These are phyloP conservation scores for Conchocele bisecta DNA, from an alignment of 2,888 invertebrate species.

Conservation along the genomic window DNA sequence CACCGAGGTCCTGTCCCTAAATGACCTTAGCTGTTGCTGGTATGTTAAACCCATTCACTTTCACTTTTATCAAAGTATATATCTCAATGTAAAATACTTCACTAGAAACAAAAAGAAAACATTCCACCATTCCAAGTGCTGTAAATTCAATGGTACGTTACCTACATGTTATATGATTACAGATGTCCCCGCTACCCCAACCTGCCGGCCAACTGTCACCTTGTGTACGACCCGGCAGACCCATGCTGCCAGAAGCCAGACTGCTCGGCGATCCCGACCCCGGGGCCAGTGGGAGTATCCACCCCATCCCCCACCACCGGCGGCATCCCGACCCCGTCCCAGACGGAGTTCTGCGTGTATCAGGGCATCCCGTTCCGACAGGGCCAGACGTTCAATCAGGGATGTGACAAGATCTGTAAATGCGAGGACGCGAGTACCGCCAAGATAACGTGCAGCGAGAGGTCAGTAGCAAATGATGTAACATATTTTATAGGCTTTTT, in stretches of 20 bases:
- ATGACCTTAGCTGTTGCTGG: no score
- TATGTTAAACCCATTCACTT: no score
- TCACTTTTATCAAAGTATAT: no score
- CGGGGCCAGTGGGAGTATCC: conserved; percentile 39
- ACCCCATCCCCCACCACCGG: conserved; percentile 46
- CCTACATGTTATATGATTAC: conserved; percentile 6
- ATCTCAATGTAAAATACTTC: no score
- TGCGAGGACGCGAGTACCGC: conserved; percentile 69
- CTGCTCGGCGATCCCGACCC: conserved; percentile 46
- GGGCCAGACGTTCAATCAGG: conserved; percentile 64
- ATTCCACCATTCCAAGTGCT: no score
- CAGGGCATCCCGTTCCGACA: conserved; percentile 65
- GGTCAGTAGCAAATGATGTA: no score
- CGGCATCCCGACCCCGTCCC: conserved; percentile 27
- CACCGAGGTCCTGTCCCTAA: no score
- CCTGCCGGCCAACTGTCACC: conserved; percentile 56
- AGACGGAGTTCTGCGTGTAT: conserved; percentile 67
- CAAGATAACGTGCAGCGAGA: conserved; percentile 65
- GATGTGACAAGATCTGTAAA: conserved; percentile 68
- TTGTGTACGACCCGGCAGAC: conserved; percentile 59
- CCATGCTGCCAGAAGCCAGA: conserved; percentile 67
- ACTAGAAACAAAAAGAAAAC: no score
- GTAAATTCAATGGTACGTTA: no score
- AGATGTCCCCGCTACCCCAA: conserved; percentile 67
- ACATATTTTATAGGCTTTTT: no score